Base-by-base conservation (phyloP, 2,888 invertebrate genomes). In the Agrochola lota region DNA sequence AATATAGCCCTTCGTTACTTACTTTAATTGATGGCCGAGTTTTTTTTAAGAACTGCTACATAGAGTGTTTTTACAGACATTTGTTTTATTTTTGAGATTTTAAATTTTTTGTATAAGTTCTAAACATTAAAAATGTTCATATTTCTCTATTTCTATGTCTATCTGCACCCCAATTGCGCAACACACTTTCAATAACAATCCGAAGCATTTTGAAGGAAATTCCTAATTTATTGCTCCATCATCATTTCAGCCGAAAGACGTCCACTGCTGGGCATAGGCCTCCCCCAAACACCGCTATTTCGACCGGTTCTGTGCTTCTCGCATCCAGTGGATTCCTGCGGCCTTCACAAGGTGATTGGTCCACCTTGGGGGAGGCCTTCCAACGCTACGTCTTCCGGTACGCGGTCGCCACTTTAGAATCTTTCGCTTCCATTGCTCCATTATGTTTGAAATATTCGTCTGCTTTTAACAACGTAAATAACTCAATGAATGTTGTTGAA, bases 1-100 rank as follows among this genome's bases (percentile, higher is more conserved):
- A 66, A 9, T 74, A 77, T 87, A 92, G 91, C 89, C 88, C 76
- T 88, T 91, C 87, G 89, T 81, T 78, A 79, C 91, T 77, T 93
- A 91, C 92, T 94, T 92, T 74, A 82, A 71, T 82, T 87, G 84
- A 85, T 79, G 76, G 57, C 77, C 0, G 9, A 26, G 20, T n/a
- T 57, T 30, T 26, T 68, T 11, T 23, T 5, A 20, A 9, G 30
- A n/a, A 49, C 20, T n/a, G 5, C 23, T 30, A 23, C 9, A 0
- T 15, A 6, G 0, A 23, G 20, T 30, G 15, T 23, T 55, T 35
- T 35, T 55, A 30, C 67, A 23, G 15, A 15, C 23, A 3, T 30
- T 20, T 23, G 5, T 46, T 30, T 17, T 12, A 20, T 67, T 20
- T 40, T 66, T 40, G 46, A 30, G 20, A 7, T 7, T 20, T 49